Conservation (phyloP, 2,888 invertebrate genomes). For the Choristoneura rosaceana region DNA sequence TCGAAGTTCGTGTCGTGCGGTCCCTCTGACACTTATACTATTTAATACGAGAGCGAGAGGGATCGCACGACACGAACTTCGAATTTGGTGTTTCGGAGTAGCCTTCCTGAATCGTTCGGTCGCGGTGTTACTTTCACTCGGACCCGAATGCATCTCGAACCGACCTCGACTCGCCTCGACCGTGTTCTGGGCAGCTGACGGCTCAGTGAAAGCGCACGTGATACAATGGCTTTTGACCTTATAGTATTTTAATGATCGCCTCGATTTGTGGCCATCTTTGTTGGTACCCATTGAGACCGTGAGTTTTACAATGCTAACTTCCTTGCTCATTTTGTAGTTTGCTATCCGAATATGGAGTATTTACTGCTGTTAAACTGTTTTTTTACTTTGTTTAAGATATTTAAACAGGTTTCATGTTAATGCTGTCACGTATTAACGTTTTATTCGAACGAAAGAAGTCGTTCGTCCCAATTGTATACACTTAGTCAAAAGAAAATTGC, state of each 20-base stretch:
- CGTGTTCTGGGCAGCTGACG: slow-evolving; percentile 32
- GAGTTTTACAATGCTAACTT: slow-evolving; percentile 17
- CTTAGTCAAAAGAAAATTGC: too few relatives aligned
- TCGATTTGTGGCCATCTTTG: slow-evolving; percentile 35
- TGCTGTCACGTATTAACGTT: too few relatives aligned
- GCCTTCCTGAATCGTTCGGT: slow-evolving; percentile 35
- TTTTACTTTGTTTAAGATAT: neutral
- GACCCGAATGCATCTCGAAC: slow-evolving; percentile 52
- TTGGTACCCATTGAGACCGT: slow-evolving; percentile 5
- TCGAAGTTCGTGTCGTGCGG: too few relatives aligned
- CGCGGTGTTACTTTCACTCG: slow-evolving; percentile 57
- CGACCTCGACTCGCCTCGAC: slow-evolving; percentile 54
- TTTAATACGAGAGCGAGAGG: too few relatives aligned
- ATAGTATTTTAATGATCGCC: slow-evolving; percentile 14
- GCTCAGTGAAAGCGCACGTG: slow-evolving; percentile 37
- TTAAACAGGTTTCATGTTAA: neutral
- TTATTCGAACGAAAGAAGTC: too few relatives aligned
- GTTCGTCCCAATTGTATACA: too few relatives aligned
- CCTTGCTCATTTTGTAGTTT: slow-evolving; percentile 13
- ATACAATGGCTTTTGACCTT: slow-evolving; percentile 41
- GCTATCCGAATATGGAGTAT: slow-evolving; percentile 8
- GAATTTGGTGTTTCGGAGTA: too few relatives aligned
- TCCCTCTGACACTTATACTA: too few relatives aligned
- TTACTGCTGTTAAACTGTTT: neutral
- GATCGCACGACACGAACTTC: too few relatives aligned